Base-by-base conservation (phyloP, 1,140 invertebrate genomes). In the Bactericera cockerelli region DNA sequence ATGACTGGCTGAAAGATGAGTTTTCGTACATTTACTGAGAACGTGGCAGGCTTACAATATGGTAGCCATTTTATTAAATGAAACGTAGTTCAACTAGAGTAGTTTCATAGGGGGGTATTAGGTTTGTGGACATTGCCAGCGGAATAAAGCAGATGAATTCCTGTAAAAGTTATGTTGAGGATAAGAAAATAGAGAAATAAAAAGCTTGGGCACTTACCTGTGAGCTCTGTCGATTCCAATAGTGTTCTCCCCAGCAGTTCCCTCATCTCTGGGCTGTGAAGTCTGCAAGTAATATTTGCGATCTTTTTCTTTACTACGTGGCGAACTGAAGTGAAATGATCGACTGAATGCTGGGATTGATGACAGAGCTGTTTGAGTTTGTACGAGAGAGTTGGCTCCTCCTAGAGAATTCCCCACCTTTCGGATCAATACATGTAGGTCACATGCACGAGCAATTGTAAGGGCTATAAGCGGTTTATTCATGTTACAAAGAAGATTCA, bases 211-310 rank as follows among this genome's bases (percentile, higher is more conserved):
- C 11, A 54, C 24, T 59, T 11, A 62, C 26, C 26, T 61, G 22
- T 57, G 57, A 10, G 26, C 21, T 16, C 70, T 67, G 67, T 84
- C 81, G 38, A 86, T 76, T 61, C 81, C 77, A 38, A 78, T 63
- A 1, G 67, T 68, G 61, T 70, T 75, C 73, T 86, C 84, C 39
- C 84, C 84, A 33, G 74, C 71, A 1, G 81, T 83, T 58, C 84
- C 84, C 66, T 83, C 78, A 65, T 86, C 81, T 63, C 70, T 72
- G 58, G 67, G 70, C 31, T 78, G 81, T 63, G 78, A 64, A 22
- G 75, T 77, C 28, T 72, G 70, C 36, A 78, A 62, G 73, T 79
- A 76, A 67, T 74, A 71, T 66, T 74, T 74, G 16, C 76, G 70
- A 65, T 83, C 81, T 66, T 76, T 75, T 11, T 68, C 73, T 67